phyloP scores from a whole-genome alignment of 2,797 vertebrate species.

The Luscinia luscinia region DNA sequence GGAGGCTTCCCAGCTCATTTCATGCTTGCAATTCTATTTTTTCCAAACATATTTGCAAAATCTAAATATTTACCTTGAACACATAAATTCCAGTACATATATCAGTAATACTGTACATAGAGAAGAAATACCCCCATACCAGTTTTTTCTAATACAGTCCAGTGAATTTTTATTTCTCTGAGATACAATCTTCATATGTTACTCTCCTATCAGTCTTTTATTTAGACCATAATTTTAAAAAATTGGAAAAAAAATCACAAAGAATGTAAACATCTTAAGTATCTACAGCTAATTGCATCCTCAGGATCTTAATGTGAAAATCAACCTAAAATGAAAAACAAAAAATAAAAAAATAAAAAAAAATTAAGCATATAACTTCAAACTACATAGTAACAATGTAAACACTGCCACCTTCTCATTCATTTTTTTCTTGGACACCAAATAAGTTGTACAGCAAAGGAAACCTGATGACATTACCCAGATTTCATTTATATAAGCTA shows the following conservation, averaged over 20 bases:
- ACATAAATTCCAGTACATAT: neutral
- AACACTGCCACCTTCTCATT: neutral
- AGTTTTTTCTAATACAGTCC: neutral
- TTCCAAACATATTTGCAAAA: neutral
- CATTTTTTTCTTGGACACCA: neutral
- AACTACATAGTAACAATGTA: neutral
- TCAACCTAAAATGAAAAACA: neutral
- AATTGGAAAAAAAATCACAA: neutral
- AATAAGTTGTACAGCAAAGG: neutral
- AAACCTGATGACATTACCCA: neutral
- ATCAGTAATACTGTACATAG: neutral
- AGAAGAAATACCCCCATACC: neutral
- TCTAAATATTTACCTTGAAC: neutral
- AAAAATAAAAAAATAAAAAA: neutral
- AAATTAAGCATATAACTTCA: neutral
- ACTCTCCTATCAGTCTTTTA: neutral
- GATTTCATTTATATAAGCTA: neutral
- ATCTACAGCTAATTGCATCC: neutral
- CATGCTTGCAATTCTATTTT: neutral
- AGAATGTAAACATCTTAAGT: neutral
- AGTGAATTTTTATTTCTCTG: neutral
- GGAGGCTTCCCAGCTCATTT: neutral
- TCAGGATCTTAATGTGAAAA: neutral
- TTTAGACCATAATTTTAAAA: neutral
- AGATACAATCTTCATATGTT: neutral